These are phyloP conservation scores for Chrysaora quinquecirrha DNA, from an alignment of 30 jellyfish, hydroid and myxozoan genomes.

Conservation along the genomic window DNA sequence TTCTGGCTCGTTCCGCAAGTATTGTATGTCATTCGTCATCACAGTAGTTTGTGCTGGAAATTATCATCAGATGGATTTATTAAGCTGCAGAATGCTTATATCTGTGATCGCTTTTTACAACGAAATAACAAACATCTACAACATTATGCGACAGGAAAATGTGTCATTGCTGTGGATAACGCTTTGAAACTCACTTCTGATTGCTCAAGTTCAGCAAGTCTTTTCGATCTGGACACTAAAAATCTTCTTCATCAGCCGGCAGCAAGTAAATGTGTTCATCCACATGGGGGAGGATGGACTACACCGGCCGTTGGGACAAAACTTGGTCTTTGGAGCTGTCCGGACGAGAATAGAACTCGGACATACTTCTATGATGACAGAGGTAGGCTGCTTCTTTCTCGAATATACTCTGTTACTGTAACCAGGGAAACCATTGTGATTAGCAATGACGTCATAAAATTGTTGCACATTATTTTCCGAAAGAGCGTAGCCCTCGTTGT, in stretches of 20 bases:
- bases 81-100: slow-evolving; percentile 5
- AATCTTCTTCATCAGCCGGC: not conserved
- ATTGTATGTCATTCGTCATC: slow-evolving; percentile 21
- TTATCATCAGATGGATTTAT: not conserved
- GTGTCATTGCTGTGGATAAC: slow-evolving; percentile 2
- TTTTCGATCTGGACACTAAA: not conserved
- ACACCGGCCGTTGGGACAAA: slow-evolving; percentile 10
- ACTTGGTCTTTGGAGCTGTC: not conserved
- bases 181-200: slow-evolving; percentile 14
- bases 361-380: slow-evolving; percentile 5
- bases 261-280: slow-evolving; percentile 2
- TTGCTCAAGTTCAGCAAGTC: slow-evolving; percentile 21
- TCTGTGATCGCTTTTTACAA: slow-evolving; percentile 51
- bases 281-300: not conserved
- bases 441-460: not conserved
- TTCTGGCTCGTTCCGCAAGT: slow-evolving; percentile 31
- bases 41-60: slow-evolving; percentile 34
- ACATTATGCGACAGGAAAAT: slow-evolving; percentile 37
- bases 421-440: too few relatives aligned
- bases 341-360: not conserved
- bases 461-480: not conserved
- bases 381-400: not conserved
- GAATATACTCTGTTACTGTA: too few relatives aligned
- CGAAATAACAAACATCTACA: slow-evolving; percentile 10
- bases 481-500: not conserved